Evolutionary conservation across 2,797 vertebrate genomes (phyloP).

Genomic region (Psittacula echo): DNA sequence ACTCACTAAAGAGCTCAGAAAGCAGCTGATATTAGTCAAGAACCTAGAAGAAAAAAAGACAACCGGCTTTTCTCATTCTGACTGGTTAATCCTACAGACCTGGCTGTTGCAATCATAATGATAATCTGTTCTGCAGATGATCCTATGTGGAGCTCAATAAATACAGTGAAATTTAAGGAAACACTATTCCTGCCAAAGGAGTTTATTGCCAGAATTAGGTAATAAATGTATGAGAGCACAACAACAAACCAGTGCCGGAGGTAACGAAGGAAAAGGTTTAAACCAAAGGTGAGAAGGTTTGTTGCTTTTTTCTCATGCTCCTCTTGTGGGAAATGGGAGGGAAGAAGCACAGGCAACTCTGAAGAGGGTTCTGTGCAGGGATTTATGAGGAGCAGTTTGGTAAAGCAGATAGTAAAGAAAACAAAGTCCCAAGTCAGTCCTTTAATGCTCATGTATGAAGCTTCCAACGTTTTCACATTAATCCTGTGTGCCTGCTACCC

Average conservation of each 20-base stretch:
- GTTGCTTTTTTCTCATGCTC: background rate
- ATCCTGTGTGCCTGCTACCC: background rate
- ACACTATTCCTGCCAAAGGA: background rate
- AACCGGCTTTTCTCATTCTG: background rate
- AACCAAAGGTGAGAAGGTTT: background rate
- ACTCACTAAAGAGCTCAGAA: background rate
- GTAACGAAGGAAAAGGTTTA: background rate
- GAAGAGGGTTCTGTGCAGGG: background rate
- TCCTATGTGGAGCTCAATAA: background rate
- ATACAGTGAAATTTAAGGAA: background rate
- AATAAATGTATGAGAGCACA: background rate
- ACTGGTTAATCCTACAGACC: slow-evolving; percentile 8
- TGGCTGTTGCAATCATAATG: background rate
- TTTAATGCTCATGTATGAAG: background rate
- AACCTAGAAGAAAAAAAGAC: background rate
- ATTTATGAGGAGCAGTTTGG: background rate
- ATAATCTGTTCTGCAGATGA: background rate
- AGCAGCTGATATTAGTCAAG: background rate
- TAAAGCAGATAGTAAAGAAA: background rate
- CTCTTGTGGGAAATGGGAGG: background rate
- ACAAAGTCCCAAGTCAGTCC: background rate
- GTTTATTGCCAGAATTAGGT: background rate
- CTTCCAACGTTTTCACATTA: background rate
- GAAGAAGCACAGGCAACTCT: background rate
- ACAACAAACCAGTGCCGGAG: background rate